Evolutionary conservation across 1,140 invertebrate genomes (phyloP).

Genomic region (Neodiprion virginianus): DNA sequence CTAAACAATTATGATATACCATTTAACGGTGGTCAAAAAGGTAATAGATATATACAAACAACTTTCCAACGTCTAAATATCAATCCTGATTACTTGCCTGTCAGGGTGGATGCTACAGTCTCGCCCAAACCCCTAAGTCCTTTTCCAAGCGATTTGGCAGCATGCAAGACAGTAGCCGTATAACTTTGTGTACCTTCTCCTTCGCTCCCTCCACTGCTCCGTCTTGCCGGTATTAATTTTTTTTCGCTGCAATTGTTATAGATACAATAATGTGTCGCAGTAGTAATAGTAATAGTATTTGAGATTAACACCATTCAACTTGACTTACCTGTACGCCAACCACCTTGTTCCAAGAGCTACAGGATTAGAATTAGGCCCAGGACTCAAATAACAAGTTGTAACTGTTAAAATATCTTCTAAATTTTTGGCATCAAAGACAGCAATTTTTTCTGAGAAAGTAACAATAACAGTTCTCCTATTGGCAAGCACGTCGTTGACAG

Average conservation of each 20-base stretch:
- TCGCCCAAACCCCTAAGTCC: conserved; percentile 90
- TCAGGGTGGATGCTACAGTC: conserved; percentile 88
- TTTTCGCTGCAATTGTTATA: conserved; percentile 71
- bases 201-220: conserved; percentile 87
- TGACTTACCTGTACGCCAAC: conserved; percentile 68
- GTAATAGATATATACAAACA: too few relatives aligned
- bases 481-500: conserved; percentile 85
- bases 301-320: conserved; percentile 9
- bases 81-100: conserved; percentile 59
- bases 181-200: conserved; percentile 84
- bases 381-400: conserved; percentile 88
- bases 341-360: conserved; percentile 85
- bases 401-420: conserved; percentile 87
- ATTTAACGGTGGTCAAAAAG: too few relatives aligned
- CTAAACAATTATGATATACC: too few relatives aligned
- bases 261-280: conserved; percentile 4
- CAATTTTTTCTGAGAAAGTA: conserved; percentile 88
- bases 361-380: conserved; percentile 87
- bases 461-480: conserved; percentile 85
- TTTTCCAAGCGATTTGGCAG: conserved; percentile 89
- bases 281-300: conserved; percentile 44
- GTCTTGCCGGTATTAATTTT: conserved; percentile 79
- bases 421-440: conserved; percentile 88
- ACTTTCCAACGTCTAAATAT: too few relatives aligned
- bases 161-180: conserved; percentile 93